Evolutionary conservation across 23 tunicate species (phyloP).

Genomic region (Styela plicata): DNA sequence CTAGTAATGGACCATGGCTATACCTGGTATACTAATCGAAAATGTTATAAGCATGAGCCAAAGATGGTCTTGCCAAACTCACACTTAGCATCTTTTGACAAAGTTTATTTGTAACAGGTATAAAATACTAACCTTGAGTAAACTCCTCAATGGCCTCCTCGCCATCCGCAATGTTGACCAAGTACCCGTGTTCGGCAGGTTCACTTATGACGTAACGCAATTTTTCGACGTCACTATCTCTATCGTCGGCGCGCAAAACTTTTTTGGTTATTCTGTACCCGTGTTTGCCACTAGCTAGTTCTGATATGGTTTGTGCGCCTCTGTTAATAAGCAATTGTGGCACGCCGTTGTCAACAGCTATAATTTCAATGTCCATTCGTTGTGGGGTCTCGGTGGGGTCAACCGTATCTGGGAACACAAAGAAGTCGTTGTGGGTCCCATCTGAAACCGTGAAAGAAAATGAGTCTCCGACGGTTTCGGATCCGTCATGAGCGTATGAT

Average conservation of each 20-base stretch:
- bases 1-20: too few species aligned
- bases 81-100: too few species aligned
- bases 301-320: slow-evolving; percentile 67
- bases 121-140: slow-evolving; percentile 99
- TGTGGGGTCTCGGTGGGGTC: slow-evolving; percentile 61
- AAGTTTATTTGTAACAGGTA: too few species aligned
- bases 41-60: too few species aligned
- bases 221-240: slow-evolving; percentile 67
- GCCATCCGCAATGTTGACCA: slow-evolving; percentile 50
- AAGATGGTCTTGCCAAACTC: too few species aligned
- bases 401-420: slow-evolving; percentile 76
- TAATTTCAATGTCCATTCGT: slow-evolving; percentile 79
- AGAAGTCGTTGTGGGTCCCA: slow-evolving; percentile 94
- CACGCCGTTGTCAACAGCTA: slow-evolving; percentile 90
- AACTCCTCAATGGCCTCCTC: slow-evolving; percentile 35
- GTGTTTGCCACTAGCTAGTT: slow-evolving; percentile 52
- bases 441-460: slow-evolving; percentile 93
- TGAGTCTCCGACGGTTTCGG: slow-evolving; percentile 83
- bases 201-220: slow-evolving; percentile 68
- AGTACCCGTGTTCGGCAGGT: slow-evolving; percentile 60
- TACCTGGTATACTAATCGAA: too few species aligned
- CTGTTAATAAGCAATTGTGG: slow-evolving; percentile 81
- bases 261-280: slow-evolving; percentile 86
- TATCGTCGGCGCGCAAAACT: slow-evolving; percentile 78
- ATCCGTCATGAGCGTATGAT: slow-evolving; percentile 82